Evolutionary conservation across 1,140 invertebrate species (phyloP), one percentile per base, ranked within the genome.

Genomic region (Tetranychus cinnabarinus): DNA sequence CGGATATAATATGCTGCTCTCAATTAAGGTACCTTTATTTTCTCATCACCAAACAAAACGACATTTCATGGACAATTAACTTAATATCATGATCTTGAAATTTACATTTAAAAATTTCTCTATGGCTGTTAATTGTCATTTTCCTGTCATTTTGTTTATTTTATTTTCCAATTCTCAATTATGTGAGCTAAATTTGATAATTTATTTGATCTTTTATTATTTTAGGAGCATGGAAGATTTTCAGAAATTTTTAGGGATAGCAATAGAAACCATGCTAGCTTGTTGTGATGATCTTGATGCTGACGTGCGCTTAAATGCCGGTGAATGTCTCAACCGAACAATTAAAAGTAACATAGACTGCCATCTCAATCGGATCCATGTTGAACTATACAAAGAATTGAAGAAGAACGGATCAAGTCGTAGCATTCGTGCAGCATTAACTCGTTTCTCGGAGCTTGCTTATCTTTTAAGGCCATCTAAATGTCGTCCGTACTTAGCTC

Each of bases 341-440:
- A 58, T 64, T 47, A 63, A 82, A 79, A 74, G 76, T 34, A 70
- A 81, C 63, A 69, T 78, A 42, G 79, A 81, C 59, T 77, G 77
- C 36, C 80, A 83, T 69, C 74, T 84, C 12, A 77, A 79, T 23
- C 80, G 83, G 67, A 75, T 88, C 57, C 79, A 84, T 66, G 79
- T 85, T 65, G 83, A 85, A 69, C 71, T 87, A n/a, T 85, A 83
- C 68, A 81, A 83, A 66, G 84, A 85, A 72, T 83, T 87, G 39
- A 84, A 84, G 68, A 81, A 81, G 67, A 85, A 85, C 72, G 82
- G 82, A 15, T 72, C 79, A 58, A 76, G 75, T 4, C 75, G 82
- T 61, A 79, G 79, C 45, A 69, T 87, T 33, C 74, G 82, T 66
- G 82, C 82, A 58, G 83, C 84, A 48, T 72, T 87, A 0, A 80